Evolutionary conservation across 1,140 invertebrate species (phyloP).

Genomic region (Homalodisca vitripennis): DNA sequence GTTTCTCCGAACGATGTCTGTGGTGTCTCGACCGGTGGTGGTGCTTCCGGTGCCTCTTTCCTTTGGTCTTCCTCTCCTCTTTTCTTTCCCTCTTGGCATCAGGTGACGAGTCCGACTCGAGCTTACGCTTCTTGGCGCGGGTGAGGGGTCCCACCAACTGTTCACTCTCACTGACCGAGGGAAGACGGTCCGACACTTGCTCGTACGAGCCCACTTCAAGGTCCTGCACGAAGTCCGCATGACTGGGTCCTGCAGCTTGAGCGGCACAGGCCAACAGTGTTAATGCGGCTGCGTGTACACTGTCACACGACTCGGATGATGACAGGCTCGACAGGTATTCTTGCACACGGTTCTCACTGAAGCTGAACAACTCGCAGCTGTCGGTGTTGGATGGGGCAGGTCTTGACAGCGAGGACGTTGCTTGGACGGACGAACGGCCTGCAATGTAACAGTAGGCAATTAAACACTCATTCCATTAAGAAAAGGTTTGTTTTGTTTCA

Average conservation of each 20-base stretch:
- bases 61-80: constrained; percentile 31
- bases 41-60: constrained; percentile 27
- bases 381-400: constrained; percentile 12
- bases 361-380: constrained; percentile 53
- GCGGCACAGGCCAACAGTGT: neutral
- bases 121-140: constrained; percentile 37
- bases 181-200: constrained; percentile 4
- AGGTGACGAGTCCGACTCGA: constrained; percentile 31
- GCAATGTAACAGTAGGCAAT: too few species aligned
- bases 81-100: neutral
- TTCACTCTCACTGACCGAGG: constrained; percentile 7
- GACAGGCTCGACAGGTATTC: constrained; percentile 55
- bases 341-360: constrained; percentile 54
- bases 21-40: constrained; percentile 17
- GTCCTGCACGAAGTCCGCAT: constrained; percentile 10
- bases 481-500: too few species aligned
- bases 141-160: constrained; percentile 37
- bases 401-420: constrained; percentile 38
- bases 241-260: constrained; percentile 17
- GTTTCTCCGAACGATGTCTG: neutral
- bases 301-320: constrained; percentile 49
- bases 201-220: constrained; percentile 10
- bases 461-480: too few species aligned
- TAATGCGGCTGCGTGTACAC: too few species aligned
- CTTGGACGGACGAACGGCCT: constrained; percentile 44